Evolutionary conservation across 1,140 invertebrate genomes (phyloP).

Genomic region (Cardiocondyla obscurior): DNA sequence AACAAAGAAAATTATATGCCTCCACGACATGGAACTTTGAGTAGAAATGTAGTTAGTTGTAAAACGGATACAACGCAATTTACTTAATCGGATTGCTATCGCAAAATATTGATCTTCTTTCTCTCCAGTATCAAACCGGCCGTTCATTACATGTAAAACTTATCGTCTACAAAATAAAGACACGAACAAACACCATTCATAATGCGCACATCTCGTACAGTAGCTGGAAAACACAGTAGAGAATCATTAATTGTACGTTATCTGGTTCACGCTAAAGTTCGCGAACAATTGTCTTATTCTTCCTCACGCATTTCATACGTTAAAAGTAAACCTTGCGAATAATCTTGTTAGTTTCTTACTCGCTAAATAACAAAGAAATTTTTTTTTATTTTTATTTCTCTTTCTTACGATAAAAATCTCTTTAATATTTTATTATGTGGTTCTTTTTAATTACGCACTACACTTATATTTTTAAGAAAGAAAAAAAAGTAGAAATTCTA

Average conservation of each 20-base stretch:
- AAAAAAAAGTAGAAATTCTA: too few relatives aligned
- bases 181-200: slow-evolving; percentile 3
- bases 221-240: not conserved
- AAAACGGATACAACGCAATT: not conserved
- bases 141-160: not conserved
- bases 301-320: not conserved
- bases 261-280: not conserved
- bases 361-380: not conserved
- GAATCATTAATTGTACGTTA: slow-evolving; percentile 14
- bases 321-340: not conserved
- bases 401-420: not conserved
- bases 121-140: not conserved
- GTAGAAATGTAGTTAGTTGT: not conserved
- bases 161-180: not conserved
- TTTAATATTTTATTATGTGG: too few relatives aligned
- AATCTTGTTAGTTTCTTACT: not conserved
- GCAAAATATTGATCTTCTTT: not conserved
- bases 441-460: not conserved
- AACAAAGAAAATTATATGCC: not conserved
- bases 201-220: not conserved
- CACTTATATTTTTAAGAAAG: too few relatives aligned
- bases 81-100: not conserved
- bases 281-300: not conserved
- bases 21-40: not conserved
- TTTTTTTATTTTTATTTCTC: not conserved